phyloP scores from a whole-genome alignment of 2,797 vertebrate genomes.

The Coreius guichenoti region DNA sequence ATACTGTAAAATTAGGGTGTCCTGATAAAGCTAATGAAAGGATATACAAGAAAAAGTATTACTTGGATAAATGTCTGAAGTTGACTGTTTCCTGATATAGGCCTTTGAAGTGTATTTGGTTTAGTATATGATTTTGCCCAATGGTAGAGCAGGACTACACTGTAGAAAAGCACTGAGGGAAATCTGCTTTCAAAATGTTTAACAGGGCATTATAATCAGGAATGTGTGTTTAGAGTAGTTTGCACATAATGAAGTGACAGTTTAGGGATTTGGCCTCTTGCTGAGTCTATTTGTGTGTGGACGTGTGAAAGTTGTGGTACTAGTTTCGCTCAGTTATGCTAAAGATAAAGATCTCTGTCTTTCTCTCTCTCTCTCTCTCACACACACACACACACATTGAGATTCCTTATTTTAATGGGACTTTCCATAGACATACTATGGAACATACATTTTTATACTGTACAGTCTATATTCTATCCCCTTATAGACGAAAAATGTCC shows the following conservation, averaged over 20 bases:
- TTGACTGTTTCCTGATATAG: neutral
- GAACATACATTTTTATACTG: too few relatives aligned
- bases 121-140: neutral
- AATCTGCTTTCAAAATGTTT: slow-evolving; percentile 11
- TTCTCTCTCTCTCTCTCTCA: too few relatives aligned
- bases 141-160: neutral
- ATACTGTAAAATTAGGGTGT: neutral
- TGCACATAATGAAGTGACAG: slow-evolving; percentile 8
- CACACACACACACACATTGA: neutral
- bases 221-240: slow-evolving; percentile 3
- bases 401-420: too few relatives aligned
- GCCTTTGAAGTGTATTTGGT: neutral
- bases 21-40: neutral
- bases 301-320: slow-evolving; percentile 34
- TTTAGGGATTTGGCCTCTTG: slow-evolving; percentile 23
- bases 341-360: slow-evolving; percentile 24
- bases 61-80: neutral
- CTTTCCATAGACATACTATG: too few relatives aligned
- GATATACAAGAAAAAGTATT: neutral
- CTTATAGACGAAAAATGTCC: too few relatives aligned
- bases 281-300: slow-evolving; percentile 31
- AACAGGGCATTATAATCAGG: slow-evolving; percentile 28
- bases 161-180: neutral
- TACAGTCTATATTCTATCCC: too few relatives aligned
- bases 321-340: slow-evolving; percentile 48